A percentile compares a stretch with the other conserved stretches of the same genome.
phyloP scores from a whole-genome alignment of 2,797 vertebrate genomes.

The Epinephelus awoara region DNA sequence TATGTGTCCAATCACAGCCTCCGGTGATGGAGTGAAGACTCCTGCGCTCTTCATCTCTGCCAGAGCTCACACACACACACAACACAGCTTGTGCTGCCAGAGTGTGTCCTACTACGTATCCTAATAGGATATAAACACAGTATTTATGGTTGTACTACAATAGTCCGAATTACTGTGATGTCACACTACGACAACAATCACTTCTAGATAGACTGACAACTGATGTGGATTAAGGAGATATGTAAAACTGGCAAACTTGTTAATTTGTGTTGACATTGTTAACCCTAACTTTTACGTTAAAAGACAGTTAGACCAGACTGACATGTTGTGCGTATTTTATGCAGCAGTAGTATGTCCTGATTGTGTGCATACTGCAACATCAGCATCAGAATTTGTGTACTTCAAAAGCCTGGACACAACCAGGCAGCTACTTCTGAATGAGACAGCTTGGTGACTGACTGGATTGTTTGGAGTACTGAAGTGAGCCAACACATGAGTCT shows the following conservation, averaged over 20 bases:
- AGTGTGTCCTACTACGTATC: not conserved
- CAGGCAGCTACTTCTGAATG: not conserved
- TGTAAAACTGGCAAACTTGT: too few species aligned
- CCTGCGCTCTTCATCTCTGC: not conserved
- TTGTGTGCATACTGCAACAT: too few species aligned
- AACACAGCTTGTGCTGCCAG: not conserved
- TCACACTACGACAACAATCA: too few species aligned
- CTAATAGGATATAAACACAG: slow-evolving; percentile 25
- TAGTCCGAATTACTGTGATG: not conserved
- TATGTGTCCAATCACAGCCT: slow-evolving; percentile 19
- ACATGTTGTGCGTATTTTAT: too few species aligned
- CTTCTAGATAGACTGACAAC: too few species aligned
- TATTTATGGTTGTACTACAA: slow-evolving; percentile 1
- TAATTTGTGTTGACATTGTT: too few species aligned
- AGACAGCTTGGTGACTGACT: not conserved
- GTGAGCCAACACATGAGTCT: not conserved
- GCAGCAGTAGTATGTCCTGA: too few species aligned
- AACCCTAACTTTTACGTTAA: too few species aligned
- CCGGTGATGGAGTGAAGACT: slow-evolving; percentile 1
- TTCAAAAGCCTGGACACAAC: not conserved
- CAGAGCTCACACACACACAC: not conserved
- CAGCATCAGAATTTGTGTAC: too few species aligned
- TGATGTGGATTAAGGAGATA: too few species aligned
- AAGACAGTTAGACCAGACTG: too few species aligned
- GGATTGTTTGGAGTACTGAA: not conserved